phyloP scores from a whole-genome alignment of 2,113 vertebrate species.

The Dendrocopos noguchii region DNA sequence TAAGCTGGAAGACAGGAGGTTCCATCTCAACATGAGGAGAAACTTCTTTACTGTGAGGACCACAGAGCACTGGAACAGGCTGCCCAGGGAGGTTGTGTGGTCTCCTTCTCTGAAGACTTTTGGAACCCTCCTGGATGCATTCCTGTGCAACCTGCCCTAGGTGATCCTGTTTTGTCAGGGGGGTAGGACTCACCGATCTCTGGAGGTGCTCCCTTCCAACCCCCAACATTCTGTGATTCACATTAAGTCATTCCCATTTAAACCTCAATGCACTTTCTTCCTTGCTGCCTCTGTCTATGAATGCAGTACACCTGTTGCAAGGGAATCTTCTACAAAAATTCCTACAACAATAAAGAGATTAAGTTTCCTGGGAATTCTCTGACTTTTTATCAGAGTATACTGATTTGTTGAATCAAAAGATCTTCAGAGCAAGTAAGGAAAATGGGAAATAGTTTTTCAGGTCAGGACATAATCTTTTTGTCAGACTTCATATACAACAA shows the following conservation, averaged over 20 bases:
- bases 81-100: no score
- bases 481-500: not conserved
- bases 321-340: not conserved
- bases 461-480: not conserved
- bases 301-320: not conserved
- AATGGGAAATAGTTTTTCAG: not conserved
- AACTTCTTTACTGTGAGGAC: no score
- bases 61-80: no score
- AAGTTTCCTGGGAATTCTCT: not conserved
- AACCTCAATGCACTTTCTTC: not conserved
- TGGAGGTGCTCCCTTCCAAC: no score
- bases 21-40: no score
- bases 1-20: no score
- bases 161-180: no score
- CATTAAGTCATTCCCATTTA: not conserved
- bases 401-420: not conserved
- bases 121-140: no score
- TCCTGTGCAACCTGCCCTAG: no score
- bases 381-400: not conserved
- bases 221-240: no score
- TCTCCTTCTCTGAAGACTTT: no score
- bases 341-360: not conserved
- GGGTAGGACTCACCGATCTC: no score
- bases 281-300: not conserved
- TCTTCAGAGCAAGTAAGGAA: not conserved